Evolutionary conservation across 1,140 invertebrate genomes (phyloP), one percentile per base, ranked within the genome.

Genomic region (Cydia strobilella): DNA sequence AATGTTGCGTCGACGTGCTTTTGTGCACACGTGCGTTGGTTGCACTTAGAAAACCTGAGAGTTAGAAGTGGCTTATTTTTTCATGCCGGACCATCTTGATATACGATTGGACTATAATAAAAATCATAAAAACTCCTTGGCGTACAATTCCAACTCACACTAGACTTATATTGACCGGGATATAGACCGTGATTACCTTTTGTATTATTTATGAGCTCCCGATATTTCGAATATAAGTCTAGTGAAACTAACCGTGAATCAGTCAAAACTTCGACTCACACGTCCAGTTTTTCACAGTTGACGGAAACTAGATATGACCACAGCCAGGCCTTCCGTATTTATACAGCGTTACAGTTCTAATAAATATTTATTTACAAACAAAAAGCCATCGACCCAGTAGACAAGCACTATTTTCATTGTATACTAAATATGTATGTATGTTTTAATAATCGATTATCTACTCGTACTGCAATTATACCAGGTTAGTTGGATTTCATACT

Each of bases 1-100:
- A 66, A 66, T 35, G 25, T 66, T 66, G 63, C 25, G 20, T 63
- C 62, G 23, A 65, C 27, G 63, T 27, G 54, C 54, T 59, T 59
- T 59, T 59, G 54, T 59, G 54, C 20, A 59, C 54, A 59, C 54
- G 54, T 59, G 54, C 20, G 20, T 2, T 59, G 2, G n/a, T 59
- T 59, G 54, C 10, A 23, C 20, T 54, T 18, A 54, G 15, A 18
- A 54, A 54, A 54, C 51, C 15, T 54, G 15, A 51, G 15, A 51
- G 13, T 51, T 54, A 54, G 45, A 48, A 48, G 13, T 48, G 45
- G 45, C 45, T 48, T 48, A 15, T 48, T 48, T 48, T 15, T 48
- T 15, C 15, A 48, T 3, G 13, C 13, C 45, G 2, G 9, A 9
- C 15, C 45, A 48, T 48, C 15, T 48, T 48, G 45, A 48, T 48